phyloP scores from a whole-genome alignment of 2,797 vertebrate species.

The Poliocrania exsul region DNA sequence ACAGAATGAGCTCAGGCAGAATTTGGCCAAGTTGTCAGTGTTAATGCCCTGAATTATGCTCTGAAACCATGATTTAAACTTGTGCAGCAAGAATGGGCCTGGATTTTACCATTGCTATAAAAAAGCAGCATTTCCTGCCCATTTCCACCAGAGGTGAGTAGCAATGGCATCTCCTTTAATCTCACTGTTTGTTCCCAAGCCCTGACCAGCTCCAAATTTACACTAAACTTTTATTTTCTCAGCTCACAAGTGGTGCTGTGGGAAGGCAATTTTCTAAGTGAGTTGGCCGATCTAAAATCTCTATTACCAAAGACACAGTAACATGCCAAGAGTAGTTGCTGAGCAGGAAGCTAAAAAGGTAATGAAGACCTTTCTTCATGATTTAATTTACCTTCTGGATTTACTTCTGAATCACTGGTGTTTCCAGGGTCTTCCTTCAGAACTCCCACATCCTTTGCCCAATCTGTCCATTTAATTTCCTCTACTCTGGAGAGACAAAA shows the following conservation, averaged over 20 bases:
- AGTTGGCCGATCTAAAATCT: not conserved
- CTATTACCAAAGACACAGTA: not conserved
- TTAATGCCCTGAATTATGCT: not conserved
- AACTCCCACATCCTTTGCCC: slow-evolving; percentile 72
- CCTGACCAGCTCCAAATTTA: not conserved
- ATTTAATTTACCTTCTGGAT: slow-evolving; percentile 64
- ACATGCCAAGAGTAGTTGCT: not conserved
- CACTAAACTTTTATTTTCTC: not conserved
- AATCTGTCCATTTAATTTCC: slow-evolving; percentile 78
- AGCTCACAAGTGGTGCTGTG: not conserved
- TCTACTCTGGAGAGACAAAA: slow-evolving; percentile 74
- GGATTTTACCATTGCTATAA: not conserved
- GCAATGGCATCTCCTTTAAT: not conserved
- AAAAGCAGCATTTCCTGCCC: not conserved
- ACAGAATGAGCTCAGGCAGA: not conserved
- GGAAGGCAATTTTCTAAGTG: not conserved
- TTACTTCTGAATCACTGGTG: slow-evolving; percentile 19
- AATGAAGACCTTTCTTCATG: not conserved
- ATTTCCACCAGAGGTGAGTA: not conserved
- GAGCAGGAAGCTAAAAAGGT: not conserved
- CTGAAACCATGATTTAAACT: not conserved
- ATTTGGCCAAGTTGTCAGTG: not conserved
- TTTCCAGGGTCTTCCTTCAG: slow-evolving; percentile 76
- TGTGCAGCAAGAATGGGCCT: not conserved
- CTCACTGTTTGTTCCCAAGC: not conserved